Evolutionary conservation across 2,888 invertebrate genomes (phyloP), one percentile per base, ranked within the genome.

Genomic region (Oligia fasciuncula): DNA sequence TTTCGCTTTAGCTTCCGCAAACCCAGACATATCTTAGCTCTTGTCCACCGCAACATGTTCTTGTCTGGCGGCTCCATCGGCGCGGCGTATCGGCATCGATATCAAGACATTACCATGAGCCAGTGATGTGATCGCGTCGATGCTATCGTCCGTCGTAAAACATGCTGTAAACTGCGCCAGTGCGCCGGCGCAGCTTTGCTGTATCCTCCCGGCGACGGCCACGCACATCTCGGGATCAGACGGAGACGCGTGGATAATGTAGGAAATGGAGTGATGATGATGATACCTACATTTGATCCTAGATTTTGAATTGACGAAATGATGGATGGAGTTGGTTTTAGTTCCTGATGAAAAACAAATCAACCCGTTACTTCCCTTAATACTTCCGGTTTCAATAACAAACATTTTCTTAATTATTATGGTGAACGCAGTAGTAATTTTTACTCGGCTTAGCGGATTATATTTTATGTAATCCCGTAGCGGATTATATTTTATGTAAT

Each of bases 21-120:
- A 23, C 23, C 2, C n/a, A 23, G 43, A 57, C 49, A 23, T 73
- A 49, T 49, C n/a, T 72, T 23, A 23, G 81, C 8, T 11, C 23
- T 23, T 23, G 54, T 69, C 35, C 40, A n/a, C 11, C 49, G 54
- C 69, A 57, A 23, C 63, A 29, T 77, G 43, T 85, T 57, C 29
- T 40, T 57, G 66, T 68, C 46, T 40, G 80, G 19, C n/a, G 60
- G 49, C 49, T 40, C 63, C 66, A 23, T 60, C 69, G 29, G 60
- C 23, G 68, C 69, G 57, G 67, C 51, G 13, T 77, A 81, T 87
- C 72, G 68, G 67, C 80, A 60, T 62, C 73, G 74, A 77, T 81
- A 85, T 85, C 86, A 87, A 85, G 88, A 81, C 85, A 87, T 87
- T 85, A 85, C 82, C 85, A 81, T 77, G 81, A 66, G 63, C 81